These are phyloP conservation scores for Zaprionus nigranus DNA, from an alignment of 1,140 invertebrate species.

Conservation along the genomic window DNA sequence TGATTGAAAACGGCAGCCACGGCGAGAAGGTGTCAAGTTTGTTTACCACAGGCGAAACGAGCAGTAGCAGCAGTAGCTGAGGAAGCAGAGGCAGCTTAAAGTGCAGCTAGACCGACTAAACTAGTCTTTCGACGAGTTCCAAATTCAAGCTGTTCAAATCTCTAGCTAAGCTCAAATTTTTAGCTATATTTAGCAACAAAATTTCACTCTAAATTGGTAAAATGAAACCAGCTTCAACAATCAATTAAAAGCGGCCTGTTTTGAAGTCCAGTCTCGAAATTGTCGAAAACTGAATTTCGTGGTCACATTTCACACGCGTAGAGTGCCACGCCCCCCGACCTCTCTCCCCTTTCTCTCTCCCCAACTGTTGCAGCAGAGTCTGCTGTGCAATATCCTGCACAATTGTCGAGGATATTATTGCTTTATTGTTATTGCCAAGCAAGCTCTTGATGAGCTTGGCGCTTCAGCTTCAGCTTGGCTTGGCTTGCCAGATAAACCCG, in stretches of 20 bases:
- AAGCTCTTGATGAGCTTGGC: constrained; percentile 21
- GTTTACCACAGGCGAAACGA: constrained; percentile 29
- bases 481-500: constrained; percentile 61
- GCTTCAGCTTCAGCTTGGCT: background rate
- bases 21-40: constrained; percentile 32
- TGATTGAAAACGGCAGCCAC: constrained; percentile 53
- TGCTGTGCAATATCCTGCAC: constrained; percentile 65
- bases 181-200: background rate
- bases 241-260: constrained; percentile 17
- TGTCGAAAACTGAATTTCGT: background rate
- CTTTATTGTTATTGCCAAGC: constrained; percentile 45
- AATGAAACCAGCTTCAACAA: constrained; percentile 1
- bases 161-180: background rate
- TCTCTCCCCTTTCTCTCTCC: background rate
- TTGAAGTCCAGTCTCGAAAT: background rate
- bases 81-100: background rate
- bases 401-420: constrained; percentile 61
- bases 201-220: constrained; percentile 10
- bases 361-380: background rate
- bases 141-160: background rate
- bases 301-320: background rate
- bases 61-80: background rate
- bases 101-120: background rate
- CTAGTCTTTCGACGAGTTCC: too few relatives aligned
- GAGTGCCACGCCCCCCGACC: background rate